These are phyloP conservation scores for Mormyrus iriodes DNA, from an alignment of 2,113 vertebrate genomes.

Conservation along the genomic window DNA sequence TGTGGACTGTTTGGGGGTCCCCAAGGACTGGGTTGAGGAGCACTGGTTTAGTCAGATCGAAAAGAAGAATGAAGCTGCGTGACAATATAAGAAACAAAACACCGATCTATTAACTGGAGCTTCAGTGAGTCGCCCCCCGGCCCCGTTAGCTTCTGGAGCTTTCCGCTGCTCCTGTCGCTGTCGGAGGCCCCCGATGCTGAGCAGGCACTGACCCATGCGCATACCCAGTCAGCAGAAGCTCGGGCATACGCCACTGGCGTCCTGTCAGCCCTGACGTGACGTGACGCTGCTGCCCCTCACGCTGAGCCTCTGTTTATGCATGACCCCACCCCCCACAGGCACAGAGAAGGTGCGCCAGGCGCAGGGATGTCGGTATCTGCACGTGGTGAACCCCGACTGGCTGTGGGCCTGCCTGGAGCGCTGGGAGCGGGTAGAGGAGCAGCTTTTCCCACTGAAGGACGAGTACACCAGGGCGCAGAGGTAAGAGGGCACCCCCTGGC, in stretches of 20 bases:
- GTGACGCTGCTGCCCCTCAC: not conserved
- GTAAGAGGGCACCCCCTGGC: conserved; percentile 42
- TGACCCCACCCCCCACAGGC: conserved; percentile 54
- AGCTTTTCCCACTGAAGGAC: conserved; percentile 84
- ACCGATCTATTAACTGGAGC: not conserved
- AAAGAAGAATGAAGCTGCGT: not conserved
- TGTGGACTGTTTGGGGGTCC: too few relatives aligned
- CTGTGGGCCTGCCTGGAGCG: conserved; percentile 95
- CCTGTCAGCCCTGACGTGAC: not conserved
- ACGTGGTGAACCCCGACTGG: conserved; percentile 93
- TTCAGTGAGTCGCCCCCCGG: not conserved
- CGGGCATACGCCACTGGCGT: not conserved
- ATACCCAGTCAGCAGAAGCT: not conserved
- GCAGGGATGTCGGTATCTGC: conserved; percentile 74
- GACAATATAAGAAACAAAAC: not conserved
- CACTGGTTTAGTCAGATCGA: too few relatives aligned
- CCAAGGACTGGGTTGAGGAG: not conserved
- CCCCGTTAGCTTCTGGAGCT: not conserved
- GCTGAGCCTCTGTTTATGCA: not conserved
- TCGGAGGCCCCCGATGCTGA: too few relatives aligned
- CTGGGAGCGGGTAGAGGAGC: conserved; percentile 92
- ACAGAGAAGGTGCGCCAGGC: conserved; percentile 95
- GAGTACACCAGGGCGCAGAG: conserved; percentile 72
- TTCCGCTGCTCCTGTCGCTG: not conserved
- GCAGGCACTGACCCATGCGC: not conserved